Conservation (phyloP, 2,113 vertebrate species). For the Otis tarda region DNA sequence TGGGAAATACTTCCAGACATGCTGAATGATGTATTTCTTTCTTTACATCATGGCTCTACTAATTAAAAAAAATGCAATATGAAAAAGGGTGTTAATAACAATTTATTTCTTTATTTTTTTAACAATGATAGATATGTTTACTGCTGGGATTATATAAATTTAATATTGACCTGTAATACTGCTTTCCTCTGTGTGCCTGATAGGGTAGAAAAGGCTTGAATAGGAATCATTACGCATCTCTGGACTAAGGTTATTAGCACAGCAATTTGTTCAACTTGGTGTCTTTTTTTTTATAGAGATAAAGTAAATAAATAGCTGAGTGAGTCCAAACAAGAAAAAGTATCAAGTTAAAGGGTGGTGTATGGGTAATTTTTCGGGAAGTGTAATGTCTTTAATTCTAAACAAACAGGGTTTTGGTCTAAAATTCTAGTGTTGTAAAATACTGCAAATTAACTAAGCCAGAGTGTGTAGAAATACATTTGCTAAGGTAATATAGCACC, state of each 20-base stretch:
- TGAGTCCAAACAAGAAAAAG: neutral
- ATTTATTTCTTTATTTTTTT: neutral
- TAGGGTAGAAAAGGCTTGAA: neutral
- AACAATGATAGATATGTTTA: neutral
- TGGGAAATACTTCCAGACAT: conserved; percentile 24
- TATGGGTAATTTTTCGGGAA: neutral
- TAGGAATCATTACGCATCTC: neutral
- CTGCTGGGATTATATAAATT: neutral
- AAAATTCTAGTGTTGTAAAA: neutral
- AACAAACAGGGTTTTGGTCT: neutral
- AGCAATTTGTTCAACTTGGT: neutral
- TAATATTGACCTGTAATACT: neutral
- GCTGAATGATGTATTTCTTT: neutral
- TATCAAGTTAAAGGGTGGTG: neutral
- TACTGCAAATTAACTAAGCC: neutral
- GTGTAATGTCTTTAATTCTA: neutral
- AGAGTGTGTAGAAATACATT: neutral
- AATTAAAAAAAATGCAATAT: neutral
- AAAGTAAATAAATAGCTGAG: neutral
- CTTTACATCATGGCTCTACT: neutral
- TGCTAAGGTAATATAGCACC: neutral
- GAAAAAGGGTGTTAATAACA: neutral
- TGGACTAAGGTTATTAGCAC: neutral
- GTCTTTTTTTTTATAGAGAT: neutral
- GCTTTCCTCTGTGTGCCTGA: neutral